These are phyloP conservation scores for Lasius platythorax DNA, from an alignment of 2,888 invertebrate genomes.

Conservation along the genomic window DNA sequence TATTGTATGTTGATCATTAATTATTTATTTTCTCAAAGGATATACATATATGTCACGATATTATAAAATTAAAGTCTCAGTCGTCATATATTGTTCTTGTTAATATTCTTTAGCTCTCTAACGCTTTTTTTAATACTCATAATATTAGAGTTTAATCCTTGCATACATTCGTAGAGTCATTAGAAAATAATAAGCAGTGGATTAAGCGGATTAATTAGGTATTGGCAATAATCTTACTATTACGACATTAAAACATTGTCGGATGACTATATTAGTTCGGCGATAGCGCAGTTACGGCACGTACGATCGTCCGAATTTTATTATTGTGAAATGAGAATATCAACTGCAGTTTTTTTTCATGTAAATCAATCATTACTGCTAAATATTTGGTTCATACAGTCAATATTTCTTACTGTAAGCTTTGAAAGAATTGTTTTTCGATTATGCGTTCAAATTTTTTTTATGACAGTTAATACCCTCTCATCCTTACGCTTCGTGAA, in stretches of 20 bases:
- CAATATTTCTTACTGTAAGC: conserved; percentile 1
- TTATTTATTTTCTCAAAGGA: neutral
- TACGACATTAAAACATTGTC: conserved; percentile 29
- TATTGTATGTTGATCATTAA: neutral
- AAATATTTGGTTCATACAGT: neutral
- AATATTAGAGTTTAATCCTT: conserved; percentile 5
- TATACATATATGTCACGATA: neutral
- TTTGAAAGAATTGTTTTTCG: conserved; percentile 19
- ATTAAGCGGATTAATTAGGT: conserved; percentile 45
- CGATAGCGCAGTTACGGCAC: conserved; percentile 27
- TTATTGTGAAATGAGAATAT: conserved; percentile 41
- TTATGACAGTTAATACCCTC: neutral
- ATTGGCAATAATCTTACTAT: conserved; percentile 40
- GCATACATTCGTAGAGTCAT: neutral
- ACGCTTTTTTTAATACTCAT: neutral
- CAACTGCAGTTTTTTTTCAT: conserved; percentile 21
- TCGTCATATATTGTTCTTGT: neutral
- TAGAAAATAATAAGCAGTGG: conserved; percentile 35
- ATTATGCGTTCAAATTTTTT: conserved; percentile 37
- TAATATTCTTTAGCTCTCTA: neutral
- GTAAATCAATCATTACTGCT: neutral
- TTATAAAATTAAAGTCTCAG: neutral
- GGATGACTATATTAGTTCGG: conserved; percentile 28
- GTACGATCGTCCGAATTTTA: conserved; percentile 15
- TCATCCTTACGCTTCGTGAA: neutral